phyloP scores from a whole-genome alignment of 2,888 invertebrate genomes.

The Adela reaumurella region DNA sequence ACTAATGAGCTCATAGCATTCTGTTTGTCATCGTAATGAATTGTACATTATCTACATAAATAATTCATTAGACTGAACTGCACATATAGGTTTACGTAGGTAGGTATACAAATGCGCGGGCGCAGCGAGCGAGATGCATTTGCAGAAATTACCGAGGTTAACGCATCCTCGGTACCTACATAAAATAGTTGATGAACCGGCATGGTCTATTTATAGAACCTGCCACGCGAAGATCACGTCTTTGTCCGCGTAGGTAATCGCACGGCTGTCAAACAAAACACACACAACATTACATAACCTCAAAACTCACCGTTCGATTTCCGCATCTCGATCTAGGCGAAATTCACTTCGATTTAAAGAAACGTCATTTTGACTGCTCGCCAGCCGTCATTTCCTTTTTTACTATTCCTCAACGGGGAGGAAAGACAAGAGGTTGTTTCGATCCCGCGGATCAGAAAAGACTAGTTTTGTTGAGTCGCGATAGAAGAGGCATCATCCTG shows the following conservation, averaged over 20 bases:
- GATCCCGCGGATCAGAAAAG: background rate
- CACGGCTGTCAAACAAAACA: background rate
- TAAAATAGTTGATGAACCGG: background rate
- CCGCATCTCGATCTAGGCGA: background rate
- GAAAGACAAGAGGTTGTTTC: background rate
- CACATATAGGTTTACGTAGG: too few relatives aligned
- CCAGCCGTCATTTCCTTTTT: background rate
- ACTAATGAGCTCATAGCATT: too few relatives aligned
- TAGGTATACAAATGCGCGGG: background rate
- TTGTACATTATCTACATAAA: too few relatives aligned
- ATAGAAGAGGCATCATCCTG: background rate
- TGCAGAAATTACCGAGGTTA: background rate
- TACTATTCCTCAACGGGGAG: background rate
- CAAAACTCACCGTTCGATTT: background rate
- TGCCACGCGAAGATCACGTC: background rate
- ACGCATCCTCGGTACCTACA: background rate
- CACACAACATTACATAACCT: background rate
- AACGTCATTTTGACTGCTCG: background rate
- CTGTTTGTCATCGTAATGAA: too few relatives aligned
- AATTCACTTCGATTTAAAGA: background rate
- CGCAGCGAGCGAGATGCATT: background rate
- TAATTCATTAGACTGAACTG: too few relatives aligned
- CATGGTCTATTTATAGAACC: background rate
- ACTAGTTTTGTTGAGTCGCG: background rate
- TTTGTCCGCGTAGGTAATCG: background rate